Percentiles rank a stretch among this genome's conserved stretches.
phyloP scores from a whole-genome alignment of 2,113 vertebrate species.

The Chamaetylas fuelleborni region DNA sequence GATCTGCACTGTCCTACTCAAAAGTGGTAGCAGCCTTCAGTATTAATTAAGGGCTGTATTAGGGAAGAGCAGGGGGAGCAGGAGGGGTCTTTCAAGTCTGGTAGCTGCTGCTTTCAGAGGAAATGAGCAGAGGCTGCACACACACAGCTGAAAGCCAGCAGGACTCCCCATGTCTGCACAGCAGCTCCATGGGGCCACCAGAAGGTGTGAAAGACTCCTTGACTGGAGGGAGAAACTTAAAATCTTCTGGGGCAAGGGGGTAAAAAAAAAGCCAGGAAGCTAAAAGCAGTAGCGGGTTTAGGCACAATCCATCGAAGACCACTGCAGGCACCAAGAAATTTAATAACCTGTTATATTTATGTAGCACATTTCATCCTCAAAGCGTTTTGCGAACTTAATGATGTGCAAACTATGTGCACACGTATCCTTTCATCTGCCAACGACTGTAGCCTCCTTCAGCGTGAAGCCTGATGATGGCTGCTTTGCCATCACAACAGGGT shows the following conservation, averaged over 20 bases:
- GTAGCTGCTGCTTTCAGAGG: background rate
- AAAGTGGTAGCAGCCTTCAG: background rate
- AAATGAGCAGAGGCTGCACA: background rate
- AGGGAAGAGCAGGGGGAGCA: background rate
- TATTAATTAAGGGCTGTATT: constrained; percentile 7
- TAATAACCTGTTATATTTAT: constrained; percentile 59
- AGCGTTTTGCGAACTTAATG: constrained; percentile 39
- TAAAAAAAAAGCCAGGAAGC: background rate
- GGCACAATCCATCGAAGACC: background rate
- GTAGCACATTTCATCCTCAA: constrained; percentile 46
- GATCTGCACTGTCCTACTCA: background rate
- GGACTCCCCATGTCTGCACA: accelerated
- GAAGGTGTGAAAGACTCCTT: background rate
- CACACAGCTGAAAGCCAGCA: accelerated
- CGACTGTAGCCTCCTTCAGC: background rate
- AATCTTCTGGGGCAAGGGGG: background rate
- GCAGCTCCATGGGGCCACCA: background rate
- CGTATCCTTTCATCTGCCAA: constrained; percentile 44
- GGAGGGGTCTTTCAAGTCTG: background rate
- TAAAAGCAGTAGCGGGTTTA: background rate
- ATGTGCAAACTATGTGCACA: background rate
- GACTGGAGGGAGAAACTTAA: background rate
- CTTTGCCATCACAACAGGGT: background rate
- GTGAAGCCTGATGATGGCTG: constrained; percentile 1
- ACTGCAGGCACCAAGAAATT: constrained; percentile 6